Evolutionary conservation across 2,888 invertebrate species (phyloP).

Genomic region (Microctonus brassicae): DNA sequence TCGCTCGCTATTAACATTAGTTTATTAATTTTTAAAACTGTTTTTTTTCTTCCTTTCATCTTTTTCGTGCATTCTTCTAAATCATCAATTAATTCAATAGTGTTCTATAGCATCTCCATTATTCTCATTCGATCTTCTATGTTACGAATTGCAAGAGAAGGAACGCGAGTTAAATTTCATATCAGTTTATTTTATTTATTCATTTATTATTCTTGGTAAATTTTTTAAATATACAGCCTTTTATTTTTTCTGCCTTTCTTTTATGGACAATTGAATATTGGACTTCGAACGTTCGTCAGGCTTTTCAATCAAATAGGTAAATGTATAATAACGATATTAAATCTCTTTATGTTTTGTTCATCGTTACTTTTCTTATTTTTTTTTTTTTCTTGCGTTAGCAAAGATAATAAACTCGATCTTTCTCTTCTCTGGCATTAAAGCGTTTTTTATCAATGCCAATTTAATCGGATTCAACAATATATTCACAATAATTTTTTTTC

Average conservation of each 20-base stretch:
- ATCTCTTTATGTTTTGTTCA: slow-evolving; percentile 47
- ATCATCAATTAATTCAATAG: slow-evolving; percentile 55
- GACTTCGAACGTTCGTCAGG: slow-evolving; percentile 48
- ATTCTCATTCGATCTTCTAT: slow-evolving; percentile 41
- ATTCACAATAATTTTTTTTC: slow-evolving; percentile 35
- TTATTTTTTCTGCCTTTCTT: slow-evolving; percentile 33
- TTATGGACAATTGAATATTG: slow-evolving; percentile 33
- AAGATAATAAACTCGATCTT: slow-evolving; percentile 43
- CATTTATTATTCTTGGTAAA: slow-evolving; percentile 39
- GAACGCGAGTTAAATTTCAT: slow-evolving; percentile 31
- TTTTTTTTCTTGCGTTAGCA: slow-evolving; percentile 42
- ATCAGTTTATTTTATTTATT: slow-evolving; percentile 33
- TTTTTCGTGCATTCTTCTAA: slow-evolving; percentile 51
- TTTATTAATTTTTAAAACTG: slow-evolving; percentile 56
- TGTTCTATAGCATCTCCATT: slow-evolving; percentile 37
- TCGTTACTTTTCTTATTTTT: slow-evolving; percentile 33
- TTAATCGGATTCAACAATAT: slow-evolving; percentile 39
- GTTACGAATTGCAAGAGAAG: slow-evolving; percentile 36
- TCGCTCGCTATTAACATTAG: slow-evolving; percentile 64
- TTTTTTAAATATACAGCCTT: slow-evolving; percentile 52
- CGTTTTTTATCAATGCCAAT: slow-evolving; percentile 41
- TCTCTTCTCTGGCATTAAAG: slow-evolving; percentile 18
- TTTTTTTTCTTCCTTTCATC: slow-evolving; percentile 46
- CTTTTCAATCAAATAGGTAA: slow-evolving; percentile 60
- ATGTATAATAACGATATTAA: slow-evolving; percentile 52